phyloP scores from a whole-genome alignment of 2,888 invertebrate species.

The Cryptus armator region DNA sequence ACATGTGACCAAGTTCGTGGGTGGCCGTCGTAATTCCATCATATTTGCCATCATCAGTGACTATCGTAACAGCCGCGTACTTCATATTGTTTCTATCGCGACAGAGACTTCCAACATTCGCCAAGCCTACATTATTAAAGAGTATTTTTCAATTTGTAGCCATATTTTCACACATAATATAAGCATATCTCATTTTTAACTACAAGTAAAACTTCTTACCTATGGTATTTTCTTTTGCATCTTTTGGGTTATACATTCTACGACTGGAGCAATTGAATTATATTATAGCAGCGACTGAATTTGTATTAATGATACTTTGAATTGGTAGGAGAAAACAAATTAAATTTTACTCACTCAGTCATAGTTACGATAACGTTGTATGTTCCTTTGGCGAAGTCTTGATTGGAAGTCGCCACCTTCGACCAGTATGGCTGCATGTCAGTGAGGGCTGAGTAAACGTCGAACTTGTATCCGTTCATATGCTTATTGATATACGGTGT shows the following conservation, averaged over 20 bases:
- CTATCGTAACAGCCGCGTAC: not conserved
- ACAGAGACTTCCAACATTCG: not conserved
- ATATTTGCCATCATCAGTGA: constrained; percentile 1
- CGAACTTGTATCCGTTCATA: not conserved
- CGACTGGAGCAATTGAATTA: not conserved
- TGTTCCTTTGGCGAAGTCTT: not conserved
- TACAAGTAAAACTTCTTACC: not conserved
- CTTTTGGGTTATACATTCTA: not conserved
- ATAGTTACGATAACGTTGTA: constrained; percentile 12
- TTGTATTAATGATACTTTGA: not conserved
- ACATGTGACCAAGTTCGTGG: constrained; percentile 31
- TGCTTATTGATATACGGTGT: constrained; percentile 5
- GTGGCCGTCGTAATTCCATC: constrained; percentile 9
- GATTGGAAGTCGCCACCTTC: not conserved
- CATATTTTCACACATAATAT: not conserved
- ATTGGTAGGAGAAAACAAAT: not conserved
- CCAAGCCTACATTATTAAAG: constrained; percentile 8
- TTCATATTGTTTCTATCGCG: too few relatives aligned
- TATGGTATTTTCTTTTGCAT: not conserved
- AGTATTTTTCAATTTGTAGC: not conserved
- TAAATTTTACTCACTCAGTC: not conserved
- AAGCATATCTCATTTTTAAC: not conserved
- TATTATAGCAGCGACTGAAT: not conserved
- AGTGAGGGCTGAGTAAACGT: too few relatives aligned
- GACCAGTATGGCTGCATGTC: constrained; percentile 3